A percentile compares a stretch with the other conserved stretches of the same genome.
These are phyloP conservation scores for Ceyx cyanopectus DNA, from an alignment of 2,113 vertebrate species.

Conservation along the genomic window DNA sequence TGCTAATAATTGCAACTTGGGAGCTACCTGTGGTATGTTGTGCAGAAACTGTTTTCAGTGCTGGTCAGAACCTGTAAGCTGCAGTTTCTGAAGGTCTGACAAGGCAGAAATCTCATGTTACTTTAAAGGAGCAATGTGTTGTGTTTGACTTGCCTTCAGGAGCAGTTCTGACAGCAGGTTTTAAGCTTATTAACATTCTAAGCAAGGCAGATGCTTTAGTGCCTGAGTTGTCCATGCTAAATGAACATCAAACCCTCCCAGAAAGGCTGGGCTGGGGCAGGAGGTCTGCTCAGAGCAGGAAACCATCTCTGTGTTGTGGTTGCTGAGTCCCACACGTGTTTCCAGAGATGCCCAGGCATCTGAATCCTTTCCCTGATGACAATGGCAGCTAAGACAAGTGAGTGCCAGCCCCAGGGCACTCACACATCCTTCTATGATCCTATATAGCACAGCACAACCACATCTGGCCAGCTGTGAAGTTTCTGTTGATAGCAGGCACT, in stretches of 20 bases:
- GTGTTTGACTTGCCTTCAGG: background rate
- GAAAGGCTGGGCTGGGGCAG: background rate
- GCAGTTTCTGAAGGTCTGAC: background rate
- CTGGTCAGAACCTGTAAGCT: background rate
- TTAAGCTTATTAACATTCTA: background rate
- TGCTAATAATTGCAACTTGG: background rate
- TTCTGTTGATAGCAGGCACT: background rate
- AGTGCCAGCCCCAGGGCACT: background rate
- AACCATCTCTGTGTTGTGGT: background rate
- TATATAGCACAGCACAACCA: background rate
- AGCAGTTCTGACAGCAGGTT: background rate
- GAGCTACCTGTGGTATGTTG: background rate
- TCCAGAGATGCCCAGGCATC: background rate
- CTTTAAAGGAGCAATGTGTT: background rate
- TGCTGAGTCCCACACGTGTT: rapidly evolving
- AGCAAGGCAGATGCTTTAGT: background rate
- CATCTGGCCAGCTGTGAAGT: background rate
- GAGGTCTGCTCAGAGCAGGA: background rate
- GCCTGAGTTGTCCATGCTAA: background rate
- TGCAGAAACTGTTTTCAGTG: background rate
- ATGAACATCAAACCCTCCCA: background rate
- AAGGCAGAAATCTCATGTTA: background rate
- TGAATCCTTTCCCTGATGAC: background rate
- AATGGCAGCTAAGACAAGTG: background rate
- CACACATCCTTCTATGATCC: background rate